Conservation (phyloP, 2,797 vertebrate genomes). For the Poeciliopsis turneri region DNA sequence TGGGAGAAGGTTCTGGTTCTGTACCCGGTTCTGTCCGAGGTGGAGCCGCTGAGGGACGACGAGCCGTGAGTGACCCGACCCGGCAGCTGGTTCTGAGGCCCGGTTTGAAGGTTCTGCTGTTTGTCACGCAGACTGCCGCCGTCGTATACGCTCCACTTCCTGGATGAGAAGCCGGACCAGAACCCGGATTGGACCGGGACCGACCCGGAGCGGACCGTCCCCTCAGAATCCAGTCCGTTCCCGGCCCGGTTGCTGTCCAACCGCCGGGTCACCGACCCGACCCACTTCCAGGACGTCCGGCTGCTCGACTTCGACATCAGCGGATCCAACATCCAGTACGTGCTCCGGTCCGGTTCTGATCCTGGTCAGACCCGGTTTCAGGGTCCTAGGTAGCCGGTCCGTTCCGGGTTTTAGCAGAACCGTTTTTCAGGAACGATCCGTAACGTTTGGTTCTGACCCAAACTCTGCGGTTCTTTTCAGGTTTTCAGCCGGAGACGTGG, state of each 20-base stretch:
- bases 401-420: no score
- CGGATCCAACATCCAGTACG: conserved; percentile 88
- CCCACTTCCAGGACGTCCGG: conserved; percentile 94
- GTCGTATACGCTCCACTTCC: conserved; percentile 82
- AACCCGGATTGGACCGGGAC: background rate
- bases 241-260: conserved; percentile 83
- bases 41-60: conserved; percentile 75
- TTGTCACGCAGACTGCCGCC: conserved; percentile 84
- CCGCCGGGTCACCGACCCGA: conserved; percentile 81
- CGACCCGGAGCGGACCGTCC: conserved; percentile 19
- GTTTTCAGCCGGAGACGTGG: conserved; percentile 87
- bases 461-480: conserved; percentile 62
- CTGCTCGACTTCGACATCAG: conserved; percentile 89
- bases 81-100: background rate
- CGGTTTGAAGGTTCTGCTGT: background rate
- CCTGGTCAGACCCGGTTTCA: background rate
- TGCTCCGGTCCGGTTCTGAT: background rate
- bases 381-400: no score
- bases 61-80: conserved; percentile 79
- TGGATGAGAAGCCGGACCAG: conserved; percentile 60
- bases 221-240: conserved; percentile 81
- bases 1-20: conserved; percentile 85
- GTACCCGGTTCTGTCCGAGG: conserved; percentile 75
- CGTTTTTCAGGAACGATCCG: no score
- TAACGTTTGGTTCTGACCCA: background rate